These are phyloP conservation scores for Alces alces DNA, from an alignment of 2,113 vertebrate genomes.

Conservation along the genomic window DNA sequence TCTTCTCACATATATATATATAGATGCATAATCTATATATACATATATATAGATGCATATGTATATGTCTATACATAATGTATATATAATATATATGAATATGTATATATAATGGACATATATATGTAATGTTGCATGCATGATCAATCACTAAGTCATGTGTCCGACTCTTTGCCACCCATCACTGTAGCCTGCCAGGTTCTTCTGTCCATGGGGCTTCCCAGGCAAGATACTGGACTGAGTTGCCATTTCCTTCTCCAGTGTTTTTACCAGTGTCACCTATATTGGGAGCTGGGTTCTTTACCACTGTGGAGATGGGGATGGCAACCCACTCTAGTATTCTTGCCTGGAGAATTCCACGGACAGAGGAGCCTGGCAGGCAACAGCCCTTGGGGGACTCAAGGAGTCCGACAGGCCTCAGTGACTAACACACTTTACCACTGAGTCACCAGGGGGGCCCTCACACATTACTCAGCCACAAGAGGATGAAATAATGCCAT, in stretches of 20 bases:
- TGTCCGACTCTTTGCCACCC: not conserved
- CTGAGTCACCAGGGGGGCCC: not conserved
- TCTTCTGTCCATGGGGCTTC: not conserved
- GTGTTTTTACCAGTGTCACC: not conserved
- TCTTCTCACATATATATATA: not conserved
- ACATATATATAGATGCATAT: not conserved
- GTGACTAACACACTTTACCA: not conserved
- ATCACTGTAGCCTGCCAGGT: not conserved
- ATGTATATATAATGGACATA: not conserved
- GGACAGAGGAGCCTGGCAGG: not conserved
- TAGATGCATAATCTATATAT: not conserved
- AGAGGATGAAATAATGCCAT: not conserved
- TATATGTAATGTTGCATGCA: not conserved
- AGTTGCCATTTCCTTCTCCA: not conserved
- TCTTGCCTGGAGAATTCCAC: not conserved
- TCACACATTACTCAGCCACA: not conserved
- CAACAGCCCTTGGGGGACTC: not conserved
- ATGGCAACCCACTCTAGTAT: not conserved
- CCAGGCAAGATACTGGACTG: not conserved
- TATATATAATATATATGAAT: not conserved
- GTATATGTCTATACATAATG: not conserved
- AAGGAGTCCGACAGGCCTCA: not conserved
- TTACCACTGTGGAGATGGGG: not conserved
- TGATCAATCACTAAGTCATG: not conserved
- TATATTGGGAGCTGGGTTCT: not conserved